Evolutionary conservation across 2,797 vertebrate species (phyloP), one percentile per base, ranked within the genome.

Genomic region (Channa striata): DNA sequence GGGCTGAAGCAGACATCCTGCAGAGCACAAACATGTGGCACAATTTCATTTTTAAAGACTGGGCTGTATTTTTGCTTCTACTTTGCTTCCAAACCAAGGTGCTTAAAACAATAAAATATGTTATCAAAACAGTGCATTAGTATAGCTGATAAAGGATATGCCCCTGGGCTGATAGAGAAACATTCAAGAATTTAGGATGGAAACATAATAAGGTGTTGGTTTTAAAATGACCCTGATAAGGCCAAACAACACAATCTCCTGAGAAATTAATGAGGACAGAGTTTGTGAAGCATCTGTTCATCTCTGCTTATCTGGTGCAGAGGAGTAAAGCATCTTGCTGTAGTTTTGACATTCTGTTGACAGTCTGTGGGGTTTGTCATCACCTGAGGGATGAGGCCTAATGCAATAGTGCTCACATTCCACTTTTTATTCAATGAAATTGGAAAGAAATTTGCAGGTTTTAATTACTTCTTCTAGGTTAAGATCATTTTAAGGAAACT

Each of bases 381-480:
- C 34, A 57, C 34, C 34, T 16, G 20, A 65, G 57, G 25, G 2
- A 57, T n/a, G 54, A 73, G 19, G 44, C 17, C 71, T 13, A 14
- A 1, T 56, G 23, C 37, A 60, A 30, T 12, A n/a, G 17, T 46
- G 34, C 59, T 70, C 47, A 59, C 40, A 70, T 59, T 76, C 63
- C 25, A 53, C 78, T 77, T 92, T 89, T 93, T 81, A 84, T 75
- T 34, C 25, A 66, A 33, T 25, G 57, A n/a, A 20, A 42, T 30
- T 64, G n/a, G 11, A 36, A 74, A 68, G 66, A 20, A 51, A 50
- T 60, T 30, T 34, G 4, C 21, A 50, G 19, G 43, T 73, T 65
- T 46, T 47, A 40, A 33, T 69, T 44, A 43, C 40, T 68, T n/a
- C 17, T 68, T 13, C 43, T 19, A 63, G 49, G 33, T 57, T 23